These are phyloP conservation scores for Platanista minor DNA, from an alignment of 2,113 vertebrate genomes.

Conservation along the genomic window DNA sequence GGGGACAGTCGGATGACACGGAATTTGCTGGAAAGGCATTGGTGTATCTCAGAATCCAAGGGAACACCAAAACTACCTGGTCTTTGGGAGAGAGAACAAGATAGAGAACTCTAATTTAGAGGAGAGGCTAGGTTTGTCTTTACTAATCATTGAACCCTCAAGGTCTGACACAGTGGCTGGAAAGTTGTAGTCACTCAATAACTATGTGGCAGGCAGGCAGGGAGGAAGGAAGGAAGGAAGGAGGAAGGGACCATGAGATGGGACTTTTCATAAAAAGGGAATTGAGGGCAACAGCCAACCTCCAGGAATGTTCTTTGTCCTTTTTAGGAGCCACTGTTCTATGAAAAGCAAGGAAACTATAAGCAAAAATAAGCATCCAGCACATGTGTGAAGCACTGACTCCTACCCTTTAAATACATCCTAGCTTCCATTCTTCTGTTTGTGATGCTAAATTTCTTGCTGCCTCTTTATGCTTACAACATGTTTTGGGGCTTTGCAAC, in stretches of 20 bases:
- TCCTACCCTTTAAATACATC: conserved; percentile 39
- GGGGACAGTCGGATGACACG: fast-evolving
- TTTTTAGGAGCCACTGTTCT: background rate
- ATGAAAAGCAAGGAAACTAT: conserved; percentile 27
- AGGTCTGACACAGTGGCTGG: background rate
- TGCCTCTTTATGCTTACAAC: conserved; percentile 72
- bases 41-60: background rate
- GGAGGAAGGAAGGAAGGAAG: fast-evolving
- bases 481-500: conserved; percentile 66
- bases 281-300: background rate
- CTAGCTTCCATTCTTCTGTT: background rate
- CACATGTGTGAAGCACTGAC: background rate
- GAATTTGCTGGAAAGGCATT: background rate
- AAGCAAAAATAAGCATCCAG: conserved; percentile 34
- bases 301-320: conserved; percentile 37
- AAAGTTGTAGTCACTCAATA: background rate
- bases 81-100: background rate
- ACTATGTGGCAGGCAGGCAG: background rate
- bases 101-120: background rate
- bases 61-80: background rate
- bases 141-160: background rate
- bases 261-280: background rate
- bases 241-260: background rate
- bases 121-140: background rate
- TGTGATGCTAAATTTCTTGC: conserved; percentile 60